Conservation (phyloP, 1,140 invertebrate species). For the Euwallacea fornicatus region DNA sequence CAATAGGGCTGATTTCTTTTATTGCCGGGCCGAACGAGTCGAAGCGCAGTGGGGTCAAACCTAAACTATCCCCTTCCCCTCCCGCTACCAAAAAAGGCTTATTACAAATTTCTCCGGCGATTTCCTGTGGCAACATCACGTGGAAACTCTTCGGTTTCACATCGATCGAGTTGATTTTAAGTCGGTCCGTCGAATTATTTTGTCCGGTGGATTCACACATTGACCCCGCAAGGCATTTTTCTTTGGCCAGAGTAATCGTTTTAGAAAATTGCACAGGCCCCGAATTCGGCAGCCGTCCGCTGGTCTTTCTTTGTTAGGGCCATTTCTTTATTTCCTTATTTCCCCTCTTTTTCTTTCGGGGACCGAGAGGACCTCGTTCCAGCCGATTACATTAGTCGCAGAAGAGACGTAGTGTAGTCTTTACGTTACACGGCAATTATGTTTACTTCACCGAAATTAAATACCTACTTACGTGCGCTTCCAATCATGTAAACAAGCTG, state of each 20-base stretch:
- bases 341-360: constrained; percentile 8
- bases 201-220: neutral
- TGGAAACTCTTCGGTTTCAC: neutral
- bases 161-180: neutral
- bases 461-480: no score
- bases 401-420: neutral
- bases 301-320: constrained; percentile 24
- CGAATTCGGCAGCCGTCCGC: constrained; percentile 23
- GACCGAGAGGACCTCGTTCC: neutral
- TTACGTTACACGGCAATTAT: constrained; percentile 9
- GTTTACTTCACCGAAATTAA: neutral
- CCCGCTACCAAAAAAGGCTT: neutral
- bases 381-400: constrained; percentile 21
- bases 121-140: no score
- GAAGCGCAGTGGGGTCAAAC: neutral
- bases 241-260: constrained; percentile 26
- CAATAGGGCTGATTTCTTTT: constrained; percentile 42
- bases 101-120: neutral
- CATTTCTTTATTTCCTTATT: constrained; percentile 25
- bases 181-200: neutral
- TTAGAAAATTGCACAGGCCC: constrained; percentile 36
- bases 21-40: constrained; percentile 32
- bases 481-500: no score
- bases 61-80: neutral
- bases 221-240: constrained; percentile 16